phyloP scores from a whole-genome alignment of 2,888 invertebrate species.

The Cerastoderma edule region DNA sequence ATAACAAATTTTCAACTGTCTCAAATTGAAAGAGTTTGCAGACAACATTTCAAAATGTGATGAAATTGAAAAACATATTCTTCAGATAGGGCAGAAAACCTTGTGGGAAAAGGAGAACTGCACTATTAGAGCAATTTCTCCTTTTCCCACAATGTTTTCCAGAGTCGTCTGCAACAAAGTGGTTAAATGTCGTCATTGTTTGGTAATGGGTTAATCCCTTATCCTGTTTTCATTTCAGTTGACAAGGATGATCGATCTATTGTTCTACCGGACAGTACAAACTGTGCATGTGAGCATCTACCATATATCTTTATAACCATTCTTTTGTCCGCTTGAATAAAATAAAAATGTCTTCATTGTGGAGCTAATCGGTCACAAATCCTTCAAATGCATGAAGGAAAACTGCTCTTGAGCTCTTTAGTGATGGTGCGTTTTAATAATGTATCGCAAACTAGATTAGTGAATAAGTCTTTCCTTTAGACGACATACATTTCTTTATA shows the following conservation, averaged over 20 bases:
- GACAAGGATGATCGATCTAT: slow-evolving; percentile 18
- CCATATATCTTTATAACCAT: no score
- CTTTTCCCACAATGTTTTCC: background rate
- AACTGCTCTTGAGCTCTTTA: background rate
- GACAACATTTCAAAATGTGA: no score
- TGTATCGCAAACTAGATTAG: background rate
- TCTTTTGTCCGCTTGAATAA: no score
- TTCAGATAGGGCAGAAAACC: background rate
- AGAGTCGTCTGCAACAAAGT: background rate
- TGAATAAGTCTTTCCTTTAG: no score
- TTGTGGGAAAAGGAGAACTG: background rate
- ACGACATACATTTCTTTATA: no score
- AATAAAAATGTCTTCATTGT: background rate
- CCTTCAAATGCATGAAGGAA: background rate
- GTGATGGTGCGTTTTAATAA: background rate
- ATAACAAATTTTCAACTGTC: no score
- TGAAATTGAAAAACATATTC: no score
- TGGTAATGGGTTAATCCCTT: no score
- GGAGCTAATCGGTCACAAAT: background rate
- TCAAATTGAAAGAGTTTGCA: no score
- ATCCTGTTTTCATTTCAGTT: slow-evolving; percentile 6
- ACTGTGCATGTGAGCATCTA: slow-evolving; percentile 13
- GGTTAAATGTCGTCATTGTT: background rate
- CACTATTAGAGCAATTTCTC: background rate
- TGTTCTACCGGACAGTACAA: slow-evolving; percentile 22